Base-by-base conservation (phyloP, 1,140 invertebrate species). In the Stegodyphus mimosarum region DNA sequence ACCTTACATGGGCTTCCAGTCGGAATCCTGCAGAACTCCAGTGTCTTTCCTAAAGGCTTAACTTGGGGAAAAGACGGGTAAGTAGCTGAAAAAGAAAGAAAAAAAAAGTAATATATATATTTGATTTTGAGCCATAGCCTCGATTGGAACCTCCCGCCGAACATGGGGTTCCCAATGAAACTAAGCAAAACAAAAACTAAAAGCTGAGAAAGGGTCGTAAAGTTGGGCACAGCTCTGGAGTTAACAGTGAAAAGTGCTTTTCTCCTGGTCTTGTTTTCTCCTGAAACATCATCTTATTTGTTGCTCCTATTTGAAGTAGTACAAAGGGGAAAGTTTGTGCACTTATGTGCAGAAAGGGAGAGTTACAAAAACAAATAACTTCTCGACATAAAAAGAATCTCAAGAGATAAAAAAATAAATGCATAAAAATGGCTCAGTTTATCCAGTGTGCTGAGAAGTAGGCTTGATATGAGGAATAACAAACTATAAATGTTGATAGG, bases 71-170 rank as follows among this genome's bases (percentile, higher is more conserved):
- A 81, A 53, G 52, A 60, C 78, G 52, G 78, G 69, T 72, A 50
- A 60, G 49, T 53, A 71, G 52, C 15, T 9, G 49, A 9, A n/a
- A 48, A 33, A 13, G 53, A 73, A 72, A 83, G 74, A 70, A 83
- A 83, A 33, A 33, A 33, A 33, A 33, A 33, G 33, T 33, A 33
- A 33, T 33, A 33, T 66, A 73, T 74, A 83, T 73, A 83, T 83
- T 83, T 83, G 70, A 83, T 83, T 83, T 74, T 71, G 80, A 66
- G 53, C 15, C 55, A 50, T 83, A 13, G 33, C 55, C 79, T 5
- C 80, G 80, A 83, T 83, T 83, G 80, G 80, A 74, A 83, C 74
- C 80, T 83, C 71, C 17, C 17, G 66, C 71, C 71, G 80, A 74
- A 83, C 73, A 83, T 83, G 72, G 80, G 80, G 49, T 70, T 83